Evolutionary conservation across 2,113 vertebrate genomes (phyloP).

Genomic region (Lagopus muta): DNA sequence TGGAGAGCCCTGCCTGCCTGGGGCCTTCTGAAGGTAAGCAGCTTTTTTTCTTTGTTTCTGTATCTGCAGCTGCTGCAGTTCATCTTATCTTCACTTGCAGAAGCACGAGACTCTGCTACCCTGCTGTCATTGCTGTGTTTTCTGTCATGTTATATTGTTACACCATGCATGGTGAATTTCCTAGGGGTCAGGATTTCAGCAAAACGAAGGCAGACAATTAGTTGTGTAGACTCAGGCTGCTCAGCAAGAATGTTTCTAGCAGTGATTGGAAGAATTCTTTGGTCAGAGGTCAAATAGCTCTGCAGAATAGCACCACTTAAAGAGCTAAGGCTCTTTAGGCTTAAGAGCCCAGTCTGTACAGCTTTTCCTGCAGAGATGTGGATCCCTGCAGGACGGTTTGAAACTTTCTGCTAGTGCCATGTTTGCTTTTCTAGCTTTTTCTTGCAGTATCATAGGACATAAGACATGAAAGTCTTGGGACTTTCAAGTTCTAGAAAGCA

Average conservation of each 20-base stretch:
- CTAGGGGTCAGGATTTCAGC: not conserved
- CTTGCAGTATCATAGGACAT: not conserved
- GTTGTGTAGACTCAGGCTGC: rapidly evolving
- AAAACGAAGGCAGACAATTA: not conserved
- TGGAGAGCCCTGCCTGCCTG: too few relatives aligned
- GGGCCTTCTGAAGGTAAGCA: too few relatives aligned
- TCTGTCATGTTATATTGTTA: too few relatives aligned
- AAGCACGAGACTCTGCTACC: too few relatives aligned
- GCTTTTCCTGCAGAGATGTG: not conserved
- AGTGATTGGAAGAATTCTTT: not conserved
- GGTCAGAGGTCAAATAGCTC: not conserved
- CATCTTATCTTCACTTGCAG: too few relatives aligned
- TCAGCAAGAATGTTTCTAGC: not conserved
- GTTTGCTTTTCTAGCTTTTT: not conserved
- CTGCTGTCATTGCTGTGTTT: too few relatives aligned
- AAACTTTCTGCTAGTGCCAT: not conserved
- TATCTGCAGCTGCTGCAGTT: too few relatives aligned
- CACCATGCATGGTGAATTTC: rapidly evolving
- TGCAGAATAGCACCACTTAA: rapidly evolving
- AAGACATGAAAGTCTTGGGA: not conserved
- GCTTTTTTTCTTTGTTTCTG: too few relatives aligned
- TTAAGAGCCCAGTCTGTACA: not conserved
- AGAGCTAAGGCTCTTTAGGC: not conserved
- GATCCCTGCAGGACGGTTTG: not conserved
- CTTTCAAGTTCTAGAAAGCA: rapidly evolving